Conservation (phyloP, 1,140 invertebrate genomes). For the Drosophila paulistorum region DNA sequence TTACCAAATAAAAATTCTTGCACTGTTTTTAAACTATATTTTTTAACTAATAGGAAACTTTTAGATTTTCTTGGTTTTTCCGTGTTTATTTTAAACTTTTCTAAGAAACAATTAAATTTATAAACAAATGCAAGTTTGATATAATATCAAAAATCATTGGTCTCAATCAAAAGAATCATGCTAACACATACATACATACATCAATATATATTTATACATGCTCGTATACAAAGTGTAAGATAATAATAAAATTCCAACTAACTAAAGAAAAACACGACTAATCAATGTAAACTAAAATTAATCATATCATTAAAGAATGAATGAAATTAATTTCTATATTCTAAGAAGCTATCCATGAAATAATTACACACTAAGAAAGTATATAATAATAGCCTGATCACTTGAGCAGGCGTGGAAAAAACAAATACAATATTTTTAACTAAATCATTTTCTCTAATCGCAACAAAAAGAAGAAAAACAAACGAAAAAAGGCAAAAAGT, state of each 20-base stretch:
- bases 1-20: too few species aligned
- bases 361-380: constrained; percentile 42
- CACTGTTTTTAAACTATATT: too few species aligned
- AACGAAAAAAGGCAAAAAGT: constrained; percentile 43
- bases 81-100: too few species aligned
- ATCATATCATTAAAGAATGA: constrained; percentile 72
- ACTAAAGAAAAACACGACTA: constrained; percentile 10
- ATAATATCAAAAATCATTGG: background rate
- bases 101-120: too few species aligned
- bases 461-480: constrained; percentile 11
- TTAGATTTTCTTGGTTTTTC: too few species aligned
- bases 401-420: constrained; percentile 50
- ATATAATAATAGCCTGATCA: constrained; percentile 56
- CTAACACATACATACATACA: constrained; percentile 37
- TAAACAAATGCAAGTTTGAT: too few species aligned
- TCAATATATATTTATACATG: constrained; percentile 52
- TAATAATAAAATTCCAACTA: constrained; percentile 56
- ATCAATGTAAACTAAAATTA: constrained; percentile 62
- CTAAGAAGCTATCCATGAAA: constrained; percentile 41
- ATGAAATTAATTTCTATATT: constrained; percentile 36
- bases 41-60: too few species aligned
- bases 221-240: constrained; percentile 77
- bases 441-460: constrained; percentile 50
- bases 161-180: background rate
- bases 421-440: constrained; percentile 48